Base-by-base conservation (phyloP, 2,797 vertebrate species). In the Antennarius maculatus region DNA sequence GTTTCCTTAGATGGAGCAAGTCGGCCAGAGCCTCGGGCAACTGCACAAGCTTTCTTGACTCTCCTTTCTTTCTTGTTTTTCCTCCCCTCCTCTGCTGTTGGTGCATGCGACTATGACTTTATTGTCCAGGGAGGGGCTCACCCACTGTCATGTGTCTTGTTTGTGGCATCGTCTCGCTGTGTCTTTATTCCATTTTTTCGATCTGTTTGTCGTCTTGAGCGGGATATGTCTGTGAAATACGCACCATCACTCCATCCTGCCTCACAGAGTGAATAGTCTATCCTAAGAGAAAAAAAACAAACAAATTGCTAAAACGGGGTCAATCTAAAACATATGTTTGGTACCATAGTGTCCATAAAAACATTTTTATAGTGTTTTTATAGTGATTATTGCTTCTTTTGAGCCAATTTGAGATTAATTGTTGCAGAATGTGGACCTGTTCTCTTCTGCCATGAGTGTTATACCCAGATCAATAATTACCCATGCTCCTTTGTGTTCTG, bases 21-120 rank as follows among this genome's bases (percentile, higher is more conserved):
- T 91, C 83, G 85, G 89, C 92, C 92, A 91, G 90, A 91, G 92
- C 93, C 92, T 93, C 93, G 87, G 92, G 93, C 94, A 94, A 94
- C 92, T 92, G 92, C 92, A 93, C 93, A 94, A 90, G 92, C 93
- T 94, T 93, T 88, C 87, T 92, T 93, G 92, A 93, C 92, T 95
- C 92, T 93, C 93, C 93, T 94, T 92, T 93, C 93, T 86, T 85
- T 67, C 69, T 86, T 76, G 71, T 81, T 82, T 83, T 75, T 79
- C 77, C 86, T 82, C 23, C 23, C 23, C 73, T 87, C 83, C 83
- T 90, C 85, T 92, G 91, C 92, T 92, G 76, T 92, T 92, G 91
- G 85, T 94, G 94, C 94, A 94, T 94, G 94, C 79, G 28, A 83
- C 88, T 87, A 85, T 92, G 81, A 90, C 83, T 88, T 86, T 79